Evolutionary conservation across 1,140 invertebrate genomes (phyloP), one percentile per base, ranked within the genome.

Genomic region (Bombus waltoni): DNA sequence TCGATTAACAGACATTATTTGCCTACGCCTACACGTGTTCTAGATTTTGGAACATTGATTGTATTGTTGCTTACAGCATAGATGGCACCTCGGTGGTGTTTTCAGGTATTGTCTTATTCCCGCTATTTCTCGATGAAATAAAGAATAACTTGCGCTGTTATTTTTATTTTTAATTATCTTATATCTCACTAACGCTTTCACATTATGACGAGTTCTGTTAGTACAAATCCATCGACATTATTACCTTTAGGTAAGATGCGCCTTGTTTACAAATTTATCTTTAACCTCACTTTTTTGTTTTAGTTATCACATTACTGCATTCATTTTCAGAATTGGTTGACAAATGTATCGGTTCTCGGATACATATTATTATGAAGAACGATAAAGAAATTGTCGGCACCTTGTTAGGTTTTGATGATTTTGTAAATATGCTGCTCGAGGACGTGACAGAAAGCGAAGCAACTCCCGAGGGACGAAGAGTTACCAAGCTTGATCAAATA

Each of bases 351-450:
- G 99, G 99, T 35, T 99, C 99, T 1, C 96, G 98, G 85, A 99
- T 99, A 93, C 99, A 99, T 93, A 99, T 99, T 42, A 99, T 99
- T 66, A 99, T 99, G 99, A 99, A 99, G 96, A 99, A 99, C 94
- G 99, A 99, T 93, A 99, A 99, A 95, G 99, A 99, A 96, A 99
- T 99, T 93, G 98, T 99, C 25, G 99, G 99, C 82, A 99, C 99
- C 0, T 95, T 99, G 35, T 96, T 98, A 85, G 99, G 99, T 15
- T 99, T 99, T 95, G 99, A 99, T 95, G 99, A 99, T 95, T 99
- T 99, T 95, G 99, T 99, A 28, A 99, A 99, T 95, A 99, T 99
- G 98, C 96, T 99, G 22, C 94, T 99, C 82, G 98, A 99, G 93
- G 98, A 99, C 95, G 98, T 98, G 0, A 98, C 98, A 0, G 98